Evolutionary conservation across 2,797 vertebrate genomes (phyloP).

Genomic region (Neoniphon sammara): DNA sequence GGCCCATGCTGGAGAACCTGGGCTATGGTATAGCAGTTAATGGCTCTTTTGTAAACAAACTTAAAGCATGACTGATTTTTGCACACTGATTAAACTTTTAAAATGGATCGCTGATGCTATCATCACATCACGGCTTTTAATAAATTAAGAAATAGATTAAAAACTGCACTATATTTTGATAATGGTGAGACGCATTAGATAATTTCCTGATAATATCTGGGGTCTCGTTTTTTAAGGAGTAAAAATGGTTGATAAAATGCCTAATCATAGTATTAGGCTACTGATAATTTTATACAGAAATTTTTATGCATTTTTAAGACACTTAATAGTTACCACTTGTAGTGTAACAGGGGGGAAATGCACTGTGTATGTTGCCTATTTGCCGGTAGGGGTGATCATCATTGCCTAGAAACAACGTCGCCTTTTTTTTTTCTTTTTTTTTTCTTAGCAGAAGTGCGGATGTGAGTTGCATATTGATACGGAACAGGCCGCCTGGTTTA

Average conservation of each 20-base stretch:
- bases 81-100: too few species aligned
- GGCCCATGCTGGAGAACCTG: too few species aligned
- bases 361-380: constrained; percentile 58
- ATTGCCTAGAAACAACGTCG: constrained; percentile 57
- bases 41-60: background rate
- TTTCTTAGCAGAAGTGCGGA: constrained; percentile 79
- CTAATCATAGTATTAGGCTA: background rate
- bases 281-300: too few species aligned
- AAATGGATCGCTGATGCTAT: too few species aligned
- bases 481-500: constrained; percentile 70
- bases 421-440: constrained; percentile 53
- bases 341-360: background rate
- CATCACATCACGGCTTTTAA: too few species aligned
- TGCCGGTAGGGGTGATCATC: constrained; percentile 80
- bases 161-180: background rate
- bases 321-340: too few species aligned
- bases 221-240: background rate
- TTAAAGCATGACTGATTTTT: too few species aligned
- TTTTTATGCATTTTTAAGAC: too few species aligned
- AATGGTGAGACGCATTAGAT: background rate
- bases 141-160: too few species aligned
- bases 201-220: background rate
- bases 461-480: constrained; percentile 79
- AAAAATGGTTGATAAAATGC: background rate
- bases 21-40: too few species aligned